A percentile compares a stretch with the other conserved stretches of the same genome.
These are phyloP conservation scores for Rhabditoides inermis DNA, from an alignment of 2,888 invertebrate genomes.

Conservation along the genomic window DNA sequence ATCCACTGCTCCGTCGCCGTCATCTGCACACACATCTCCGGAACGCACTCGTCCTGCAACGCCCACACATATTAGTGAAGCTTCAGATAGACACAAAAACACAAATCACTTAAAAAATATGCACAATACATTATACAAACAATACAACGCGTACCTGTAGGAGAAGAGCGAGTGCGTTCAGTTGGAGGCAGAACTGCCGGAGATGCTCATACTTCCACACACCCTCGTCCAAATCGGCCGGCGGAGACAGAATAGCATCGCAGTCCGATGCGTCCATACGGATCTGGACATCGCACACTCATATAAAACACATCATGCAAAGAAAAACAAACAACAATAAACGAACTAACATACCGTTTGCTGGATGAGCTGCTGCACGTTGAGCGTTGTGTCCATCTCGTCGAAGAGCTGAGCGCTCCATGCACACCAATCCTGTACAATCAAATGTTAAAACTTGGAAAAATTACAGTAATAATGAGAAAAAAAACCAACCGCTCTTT, in stretches of 20 bases:
- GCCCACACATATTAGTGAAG: too few relatives aligned
- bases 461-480: not conserved
- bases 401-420: constrained; percentile 91
- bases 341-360: too few relatives aligned
- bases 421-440: constrained; percentile 76
- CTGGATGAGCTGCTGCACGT: constrained; percentile 96
- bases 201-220: constrained; percentile 99
- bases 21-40: constrained; percentile 96
- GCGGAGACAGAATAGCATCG: constrained; percentile 85
- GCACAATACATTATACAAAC: constrained; percentile 1
- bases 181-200: constrained; percentile 92
- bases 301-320: too few relatives aligned
- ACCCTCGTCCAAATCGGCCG: constrained; percentile 61
- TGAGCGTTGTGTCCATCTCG: constrained; percentile 97
- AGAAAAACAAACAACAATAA: too few relatives aligned
- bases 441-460: not conserved
- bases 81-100: not conserved
- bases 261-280: constrained; percentile 83
- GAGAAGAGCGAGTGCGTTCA: constrained; percentile 93
- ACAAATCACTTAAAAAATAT: not conserved
- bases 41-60: constrained; percentile 77
- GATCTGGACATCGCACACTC: constrained; percentile 59
- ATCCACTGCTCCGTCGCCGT: constrained; percentile 99
- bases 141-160: constrained; percentile 63
- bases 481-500: constrained; percentile 22